Conservation (phyloP, 2,113 vertebrate species). For the Odocoileus hemionus region DNA sequence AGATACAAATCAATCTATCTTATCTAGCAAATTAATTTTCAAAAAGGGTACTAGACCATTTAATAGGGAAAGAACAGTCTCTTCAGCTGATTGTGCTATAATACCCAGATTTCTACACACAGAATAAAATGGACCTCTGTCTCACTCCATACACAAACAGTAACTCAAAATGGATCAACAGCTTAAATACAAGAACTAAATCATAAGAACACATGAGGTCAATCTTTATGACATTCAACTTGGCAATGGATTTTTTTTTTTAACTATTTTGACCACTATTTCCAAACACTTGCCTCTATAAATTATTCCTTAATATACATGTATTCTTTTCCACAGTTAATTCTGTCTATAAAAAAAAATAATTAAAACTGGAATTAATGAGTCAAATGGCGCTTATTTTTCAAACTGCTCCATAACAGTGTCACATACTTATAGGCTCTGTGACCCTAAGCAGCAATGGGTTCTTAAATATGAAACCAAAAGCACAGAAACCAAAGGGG, state of each 20-base stretch:
- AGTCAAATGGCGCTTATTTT: neutral
- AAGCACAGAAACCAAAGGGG: neutral
- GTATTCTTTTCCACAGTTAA: neutral
- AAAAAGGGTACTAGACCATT: neutral
- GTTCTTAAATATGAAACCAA: neutral
- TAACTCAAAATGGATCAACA: neutral
- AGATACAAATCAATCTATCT: neutral
- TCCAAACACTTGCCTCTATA: neutral
- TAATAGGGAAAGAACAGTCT: neutral
- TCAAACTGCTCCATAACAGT: neutral
- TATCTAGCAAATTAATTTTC: neutral
- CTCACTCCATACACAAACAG: neutral
- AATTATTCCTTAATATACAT: neutral
- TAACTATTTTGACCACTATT: neutral
- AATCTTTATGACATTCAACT: neutral
- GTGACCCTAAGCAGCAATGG: neutral
- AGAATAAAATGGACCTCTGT: neutral
- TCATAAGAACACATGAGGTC: neutral
- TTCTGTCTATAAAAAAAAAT: neutral
- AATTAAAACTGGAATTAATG: neutral
- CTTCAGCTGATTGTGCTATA: neutral
- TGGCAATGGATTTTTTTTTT: neutral
- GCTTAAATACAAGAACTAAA: neutral
- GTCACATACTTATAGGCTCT: neutral
- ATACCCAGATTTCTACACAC: neutral